Evolutionary conservation across 2,113 vertebrate species (phyloP), one percentile per base, ranked within the genome.

Genomic region (Zosterops pallidus): DNA sequence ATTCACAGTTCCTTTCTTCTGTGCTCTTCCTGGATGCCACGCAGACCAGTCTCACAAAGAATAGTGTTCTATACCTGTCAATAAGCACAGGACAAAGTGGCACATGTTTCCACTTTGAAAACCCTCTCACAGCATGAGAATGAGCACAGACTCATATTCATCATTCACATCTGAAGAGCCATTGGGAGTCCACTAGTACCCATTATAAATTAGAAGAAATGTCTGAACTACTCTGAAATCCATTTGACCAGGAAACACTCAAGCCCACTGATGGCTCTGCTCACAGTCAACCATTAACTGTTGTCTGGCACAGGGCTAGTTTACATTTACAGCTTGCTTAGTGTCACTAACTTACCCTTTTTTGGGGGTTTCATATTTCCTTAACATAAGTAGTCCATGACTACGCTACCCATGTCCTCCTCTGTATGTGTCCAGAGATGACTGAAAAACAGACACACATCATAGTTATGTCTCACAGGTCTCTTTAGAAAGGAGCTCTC

Each of bases 391-490:
- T 20, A 70, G 9, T 9, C 29, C 41, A 42, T 3, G 11, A 56
- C 24, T 2, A 0, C 9, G 16, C 46, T 77, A 56, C 11, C 6
- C n/a, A 6, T 18, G 1, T 1, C 14, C 28, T 81, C 37, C 24
- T 31, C 3, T 4, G 6, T n/a, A 21, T 49, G 12, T 42, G 50
- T 68, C 28, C 50, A 53, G n/a, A 69, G 37, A 12, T 12, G 23
- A 62, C 16, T 47, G n/a, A 77, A 77, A 52, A 71, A 78, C 23
- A 78, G 37, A 19, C 70, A 79, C 47, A 57, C 9, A 33, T 33
- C n/a, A 49, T 8, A 71, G 39, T 7, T 10, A 3, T 28, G 42
- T 22, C 41, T 24, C 29, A 62, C 16, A 70, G 12, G 20, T 74
- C 33, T 63, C 52, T n/a, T 75, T 28, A 49, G 37, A 52, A 26